Conservation (phyloP, 2,888 invertebrate genomes). For the Euzophera pinguis region DNA sequence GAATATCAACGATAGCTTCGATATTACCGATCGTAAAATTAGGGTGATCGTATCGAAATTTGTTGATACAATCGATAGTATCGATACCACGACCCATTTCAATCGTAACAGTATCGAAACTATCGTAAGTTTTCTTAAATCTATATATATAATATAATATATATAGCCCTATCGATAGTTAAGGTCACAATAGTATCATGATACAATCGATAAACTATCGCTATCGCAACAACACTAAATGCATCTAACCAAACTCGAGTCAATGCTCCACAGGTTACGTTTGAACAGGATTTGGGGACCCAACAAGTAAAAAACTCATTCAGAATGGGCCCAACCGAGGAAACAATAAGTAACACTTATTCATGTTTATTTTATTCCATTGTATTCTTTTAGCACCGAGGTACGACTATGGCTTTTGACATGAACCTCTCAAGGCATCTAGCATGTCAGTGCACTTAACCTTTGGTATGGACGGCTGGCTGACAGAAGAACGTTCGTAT, state of each 20-base stretch:
- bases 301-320: constrained; percentile 55
- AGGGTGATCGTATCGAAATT: too few species aligned
- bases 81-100: too few species aligned
- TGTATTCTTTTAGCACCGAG: constrained; percentile 27
- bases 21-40: too few species aligned
- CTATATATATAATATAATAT: too few species aligned
- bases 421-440: constrained; percentile 7
- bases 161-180: too few species aligned
- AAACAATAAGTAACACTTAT: constrained; percentile 55
- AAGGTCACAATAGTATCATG: too few species aligned
- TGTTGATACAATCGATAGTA: too few species aligned
- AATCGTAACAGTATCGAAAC: too few species aligned
- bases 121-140: too few species aligned
- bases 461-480: constrained; percentile 14
- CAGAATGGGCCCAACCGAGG: constrained; percentile 49
- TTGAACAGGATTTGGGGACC: constrained; percentile 59
- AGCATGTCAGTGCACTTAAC: constrained; percentile 4
- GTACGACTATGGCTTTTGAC: constrained; percentile 9
- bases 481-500: constrained; percentile 16
- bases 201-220: too few species aligned
- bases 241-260: constrained; percentile 39
- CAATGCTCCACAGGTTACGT: constrained; percentile 63
- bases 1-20: too few species aligned
- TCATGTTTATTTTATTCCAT: constrained; percentile 43
- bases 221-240: too few species aligned